Percentiles rank a stretch among this genome's conserved stretches.
Evolutionary conservation across 1,140 invertebrate species (phyloP).

Genomic region (Arion vulgaris): DNA sequence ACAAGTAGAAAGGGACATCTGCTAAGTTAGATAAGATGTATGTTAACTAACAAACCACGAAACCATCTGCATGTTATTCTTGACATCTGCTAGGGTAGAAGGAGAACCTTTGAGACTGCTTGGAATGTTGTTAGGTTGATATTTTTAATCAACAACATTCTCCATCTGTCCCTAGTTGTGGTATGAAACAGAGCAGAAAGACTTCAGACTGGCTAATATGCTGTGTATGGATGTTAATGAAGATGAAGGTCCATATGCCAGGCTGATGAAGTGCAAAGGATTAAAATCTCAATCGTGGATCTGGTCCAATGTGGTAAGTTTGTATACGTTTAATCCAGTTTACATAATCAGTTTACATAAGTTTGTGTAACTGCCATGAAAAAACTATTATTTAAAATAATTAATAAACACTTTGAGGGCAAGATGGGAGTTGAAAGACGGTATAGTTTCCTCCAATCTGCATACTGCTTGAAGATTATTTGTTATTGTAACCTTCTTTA

Average conservation of each 20-base stretch:
- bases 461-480: too few species aligned
- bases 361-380: neutral
- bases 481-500: too few species aligned
- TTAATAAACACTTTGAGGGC: neutral
- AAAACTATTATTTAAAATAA: neutral
- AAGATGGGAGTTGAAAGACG: neutral
- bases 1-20: too few species aligned
- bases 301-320: conserved; percentile 50
- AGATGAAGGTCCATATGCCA: conserved; percentile 73
- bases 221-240: conserved; percentile 85
- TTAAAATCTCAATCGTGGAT: conserved; percentile 92
- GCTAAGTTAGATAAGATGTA: too few species aligned
- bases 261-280: conserved; percentile 92
- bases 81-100: too few species aligned
- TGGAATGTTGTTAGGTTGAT: too few species aligned
- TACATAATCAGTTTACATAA: too few species aligned
- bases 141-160: too few species aligned
- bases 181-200: conserved; percentile 88
- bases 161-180: conserved; percentile 79
- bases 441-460: neutral
- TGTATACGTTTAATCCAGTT: neutral
- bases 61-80: too few species aligned
- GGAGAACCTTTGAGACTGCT: too few species aligned
- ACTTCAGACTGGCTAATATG: conserved; percentile 87
- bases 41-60: too few species aligned